Evolutionary conservation across 1,140 invertebrate genomes (phyloP).

Genomic region (Patella vulgata): DNA sequence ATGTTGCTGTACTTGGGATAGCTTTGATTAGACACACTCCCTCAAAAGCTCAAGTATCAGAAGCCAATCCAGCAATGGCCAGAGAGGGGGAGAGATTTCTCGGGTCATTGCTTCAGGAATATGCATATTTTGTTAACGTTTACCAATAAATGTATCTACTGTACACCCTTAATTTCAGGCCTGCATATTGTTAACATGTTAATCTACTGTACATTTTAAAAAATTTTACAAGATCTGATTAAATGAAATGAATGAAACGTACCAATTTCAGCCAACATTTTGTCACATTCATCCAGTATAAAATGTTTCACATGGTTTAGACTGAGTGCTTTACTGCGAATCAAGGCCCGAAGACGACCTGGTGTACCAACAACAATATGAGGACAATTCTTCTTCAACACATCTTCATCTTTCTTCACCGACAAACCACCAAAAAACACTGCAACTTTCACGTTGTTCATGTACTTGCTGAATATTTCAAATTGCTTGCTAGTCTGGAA

Average conservation of each 20-base stretch:
- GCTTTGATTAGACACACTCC: too few species aligned
- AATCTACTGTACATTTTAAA: too few species aligned
- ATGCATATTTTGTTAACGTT: too few species aligned
- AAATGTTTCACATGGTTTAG: slow-evolving; percentile 97
- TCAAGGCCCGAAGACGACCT: slow-evolving; percentile 92
- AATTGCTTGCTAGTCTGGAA: slow-evolving; percentile 99
- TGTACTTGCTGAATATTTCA: slow-evolving; percentile 98
- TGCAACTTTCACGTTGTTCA: slow-evolving; percentile 90
- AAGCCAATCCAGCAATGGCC: too few species aligned
- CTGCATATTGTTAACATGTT: too few species aligned
- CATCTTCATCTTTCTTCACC: slow-evolving; percentile 96
- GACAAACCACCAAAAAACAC: slow-evolving; percentile 96
- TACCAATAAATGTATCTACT: not conserved
- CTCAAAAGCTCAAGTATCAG: too few species aligned
- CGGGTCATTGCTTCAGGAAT: too few species aligned
- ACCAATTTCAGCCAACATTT: slow-evolving; percentile 97
- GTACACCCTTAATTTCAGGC: too few species aligned
- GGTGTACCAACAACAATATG: slow-evolving; percentile 99
- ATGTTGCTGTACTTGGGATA: too few species aligned
- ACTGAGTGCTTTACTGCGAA: slow-evolving; percentile 86
- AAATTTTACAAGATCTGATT: not conserved
- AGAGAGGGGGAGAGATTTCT: too few species aligned
- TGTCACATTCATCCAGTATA: slow-evolving; percentile 98
- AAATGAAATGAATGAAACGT: slow-evolving; percentile 59
- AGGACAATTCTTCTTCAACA: slow-evolving; percentile 91